Evolutionary conservation across 2,888 invertebrate species (phyloP).

Genomic region (Reticulitermes lucifugus): DNA sequence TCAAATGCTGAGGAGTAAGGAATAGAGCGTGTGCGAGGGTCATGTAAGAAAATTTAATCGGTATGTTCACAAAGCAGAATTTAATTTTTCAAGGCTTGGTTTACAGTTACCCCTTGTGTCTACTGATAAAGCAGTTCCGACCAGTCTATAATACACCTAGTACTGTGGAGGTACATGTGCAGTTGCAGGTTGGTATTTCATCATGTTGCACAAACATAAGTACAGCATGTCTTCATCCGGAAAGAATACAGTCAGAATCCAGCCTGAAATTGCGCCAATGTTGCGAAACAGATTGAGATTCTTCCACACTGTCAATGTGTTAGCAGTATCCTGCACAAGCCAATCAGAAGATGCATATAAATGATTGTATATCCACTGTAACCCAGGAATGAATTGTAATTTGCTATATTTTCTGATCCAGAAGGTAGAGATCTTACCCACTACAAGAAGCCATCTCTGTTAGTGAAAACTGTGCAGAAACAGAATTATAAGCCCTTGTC

Average conservation of each 20-base stretch:
- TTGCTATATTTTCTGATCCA: no score
- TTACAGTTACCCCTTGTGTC: no score
- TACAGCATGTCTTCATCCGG: slow-evolving; percentile 33
- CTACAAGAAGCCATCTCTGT: no score
- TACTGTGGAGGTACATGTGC: not conserved
- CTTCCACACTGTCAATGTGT: slow-evolving; percentile 36
- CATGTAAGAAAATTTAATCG: no score
- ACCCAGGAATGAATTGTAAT: not conserved
- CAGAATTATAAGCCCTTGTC: no score
- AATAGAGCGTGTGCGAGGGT: no score
- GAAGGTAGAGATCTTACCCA: no score
- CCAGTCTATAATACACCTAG: not conserved
- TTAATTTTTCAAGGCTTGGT: no score
- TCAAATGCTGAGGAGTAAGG: no score
- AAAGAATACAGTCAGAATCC: slow-evolving; percentile 40
- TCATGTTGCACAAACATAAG: slow-evolving; percentile 13
- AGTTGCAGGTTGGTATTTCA: not conserved
- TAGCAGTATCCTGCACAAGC: not conserved
- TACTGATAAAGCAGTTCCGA: no score
- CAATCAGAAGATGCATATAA: not conserved
- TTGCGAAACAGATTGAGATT: slow-evolving; percentile 36
- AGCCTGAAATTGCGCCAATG: slow-evolving; percentile 40
- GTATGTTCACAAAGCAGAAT: no score
- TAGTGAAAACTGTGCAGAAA: no score
- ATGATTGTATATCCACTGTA: not conserved